Evolutionary conservation across 2,888 invertebrate genomes (phyloP), one percentile per base, ranked within the genome.

Genomic region (Agriopis marginaria): DNA sequence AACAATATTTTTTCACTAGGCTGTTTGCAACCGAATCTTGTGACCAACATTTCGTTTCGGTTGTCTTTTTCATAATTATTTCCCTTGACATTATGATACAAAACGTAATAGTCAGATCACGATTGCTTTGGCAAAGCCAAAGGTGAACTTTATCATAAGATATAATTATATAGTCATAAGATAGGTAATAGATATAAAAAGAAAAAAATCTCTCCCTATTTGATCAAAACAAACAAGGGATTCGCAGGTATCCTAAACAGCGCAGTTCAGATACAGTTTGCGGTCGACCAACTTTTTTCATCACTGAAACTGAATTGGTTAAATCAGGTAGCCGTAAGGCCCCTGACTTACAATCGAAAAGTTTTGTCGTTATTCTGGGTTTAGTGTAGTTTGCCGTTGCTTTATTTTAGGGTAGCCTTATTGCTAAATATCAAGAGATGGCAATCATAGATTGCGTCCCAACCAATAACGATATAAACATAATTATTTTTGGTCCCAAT

Each of bases 41-140:
- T 42, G 55, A 3, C 10, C 55, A 42, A 42, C 14, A 10, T 17
- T 56, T 56, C 55, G 42, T 42, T 42, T 17, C 55, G 42, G 42
- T 56, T 42, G 42, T 42, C 42, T 42, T 42, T 56, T 54, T n/a
- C n/a, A n/a, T 17, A 56, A 56, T 44, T 17, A 32, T 40, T 58
- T 58, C 45, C 45, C 58, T 45, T 45, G 45, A 58, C 58, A 58
- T 58, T 58, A 32, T 23, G 8, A 42, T 58, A 45, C 45, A 23
- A 58, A 42, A 14, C 5, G 9, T n/a, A 58, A 58, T 56, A 56
- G 42, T 44, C 11, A 56, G 17, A 44, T 45, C 45, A 58, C 45
- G 45, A 58, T 32, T 45, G 32, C 12, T 45, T 42, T 45, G 39
- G 14, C 45, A n/a, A 51, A 23, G n/a, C 39, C 23, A 58, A 50